These are phyloP conservation scores for Falco rusticolus DNA, from an alignment of 2,797 vertebrate genomes.

Conservation along the genomic window DNA sequence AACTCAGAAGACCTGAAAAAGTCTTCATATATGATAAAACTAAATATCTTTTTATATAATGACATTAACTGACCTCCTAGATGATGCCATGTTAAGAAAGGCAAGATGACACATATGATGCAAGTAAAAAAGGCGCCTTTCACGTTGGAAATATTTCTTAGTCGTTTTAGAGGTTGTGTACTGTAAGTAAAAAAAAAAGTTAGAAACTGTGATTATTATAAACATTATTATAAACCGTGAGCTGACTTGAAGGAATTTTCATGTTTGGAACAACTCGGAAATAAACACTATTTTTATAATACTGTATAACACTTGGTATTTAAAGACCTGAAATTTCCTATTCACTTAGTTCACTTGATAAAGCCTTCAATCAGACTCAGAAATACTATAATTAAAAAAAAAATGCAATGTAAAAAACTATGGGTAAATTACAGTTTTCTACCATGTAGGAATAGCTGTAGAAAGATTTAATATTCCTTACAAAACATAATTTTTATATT, in stretches of 20 bases:
- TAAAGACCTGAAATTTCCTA: not conserved
- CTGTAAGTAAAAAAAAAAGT: not conserved
- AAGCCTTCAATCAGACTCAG: not conserved
- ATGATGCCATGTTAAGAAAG: not conserved
- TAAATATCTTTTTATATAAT: not conserved
- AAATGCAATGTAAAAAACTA: accelerated
- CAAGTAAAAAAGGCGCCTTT: not conserved
- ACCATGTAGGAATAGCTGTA: not conserved
- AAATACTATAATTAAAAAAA: not conserved
- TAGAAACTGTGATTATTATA: not conserved
- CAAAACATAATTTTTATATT: not conserved
- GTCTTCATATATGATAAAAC: not conserved
- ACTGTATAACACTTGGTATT: not conserved
- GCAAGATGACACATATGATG: not conserved
- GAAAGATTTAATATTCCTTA: not conserved
- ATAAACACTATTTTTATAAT: not conserved
- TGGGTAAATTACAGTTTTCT: not conserved
- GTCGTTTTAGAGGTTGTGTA: not conserved
- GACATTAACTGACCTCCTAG: not conserved
- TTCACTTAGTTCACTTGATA: not conserved
- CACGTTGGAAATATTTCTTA: not conserved
- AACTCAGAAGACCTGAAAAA: not conserved
- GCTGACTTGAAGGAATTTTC: not conserved
- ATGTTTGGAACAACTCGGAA: not conserved
- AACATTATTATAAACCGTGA: not conserved